Evolutionary conservation across 2,113 vertebrate genomes (phyloP).

Genomic region (Odocoileus hemionus): DNA sequence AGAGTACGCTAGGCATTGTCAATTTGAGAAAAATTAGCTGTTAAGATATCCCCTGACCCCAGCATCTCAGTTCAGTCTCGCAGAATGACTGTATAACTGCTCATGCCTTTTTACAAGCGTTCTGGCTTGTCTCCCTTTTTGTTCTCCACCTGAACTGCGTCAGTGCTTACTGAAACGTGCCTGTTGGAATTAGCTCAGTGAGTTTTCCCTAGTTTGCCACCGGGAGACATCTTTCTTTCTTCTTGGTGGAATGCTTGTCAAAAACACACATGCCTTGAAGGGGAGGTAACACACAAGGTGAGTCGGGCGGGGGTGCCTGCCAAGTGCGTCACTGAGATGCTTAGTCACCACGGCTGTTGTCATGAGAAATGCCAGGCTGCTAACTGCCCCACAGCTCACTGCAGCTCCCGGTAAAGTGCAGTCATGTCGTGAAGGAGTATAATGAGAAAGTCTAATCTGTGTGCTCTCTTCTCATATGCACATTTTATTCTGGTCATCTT

Average conservation of each 20-base stretch:
- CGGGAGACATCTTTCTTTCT: background rate
- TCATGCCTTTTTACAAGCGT: background rate
- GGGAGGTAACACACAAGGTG: background rate
- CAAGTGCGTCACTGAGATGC: background rate
- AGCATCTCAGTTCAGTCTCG: background rate
- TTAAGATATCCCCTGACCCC: background rate
- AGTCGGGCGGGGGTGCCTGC: background rate
- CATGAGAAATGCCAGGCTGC: background rate
- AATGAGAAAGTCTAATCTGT: background rate
- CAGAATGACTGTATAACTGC: background rate
- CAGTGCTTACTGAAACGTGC: background rate
- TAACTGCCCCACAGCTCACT: background rate
- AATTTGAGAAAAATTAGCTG: background rate
- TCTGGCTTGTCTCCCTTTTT: fast-evolving
- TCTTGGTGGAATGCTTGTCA: background rate
- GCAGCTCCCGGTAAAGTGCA: background rate
- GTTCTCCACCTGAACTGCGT: background rate
- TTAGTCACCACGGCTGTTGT: fast-evolving
- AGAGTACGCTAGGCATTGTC: background rate
- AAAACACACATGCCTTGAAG: background rate
- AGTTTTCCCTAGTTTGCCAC: background rate
- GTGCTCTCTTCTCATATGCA: background rate
- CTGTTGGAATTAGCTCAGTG: background rate
- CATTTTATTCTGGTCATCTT: background rate
- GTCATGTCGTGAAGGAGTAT: background rate